Percentiles rank a stretch among this genome's conserved stretches.
Conservation (phyloP, 2,113 vertebrate species). For the Panthera tigris region DNA sequence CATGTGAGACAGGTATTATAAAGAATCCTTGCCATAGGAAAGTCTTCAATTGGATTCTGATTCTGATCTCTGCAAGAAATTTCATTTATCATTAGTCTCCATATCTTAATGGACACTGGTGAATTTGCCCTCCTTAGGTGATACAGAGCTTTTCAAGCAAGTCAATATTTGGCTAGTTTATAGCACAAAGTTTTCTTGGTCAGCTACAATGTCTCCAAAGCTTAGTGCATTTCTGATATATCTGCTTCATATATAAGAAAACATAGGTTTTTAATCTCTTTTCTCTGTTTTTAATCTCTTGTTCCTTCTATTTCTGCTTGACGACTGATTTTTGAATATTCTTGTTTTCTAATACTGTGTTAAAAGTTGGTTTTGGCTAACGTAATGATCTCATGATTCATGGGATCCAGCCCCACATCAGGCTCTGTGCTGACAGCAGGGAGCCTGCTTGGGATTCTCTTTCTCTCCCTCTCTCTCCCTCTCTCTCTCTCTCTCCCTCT, state of each 20-base stretch:
- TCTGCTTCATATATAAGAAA: neutral
- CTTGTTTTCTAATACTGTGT: neutral
- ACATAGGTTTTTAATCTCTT: neutral
- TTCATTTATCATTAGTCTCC: neutral
- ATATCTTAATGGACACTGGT: neutral
- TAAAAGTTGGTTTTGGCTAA: neutral
- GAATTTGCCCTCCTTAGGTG: neutral
- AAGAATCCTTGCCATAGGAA: neutral
- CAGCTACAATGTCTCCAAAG: neutral
- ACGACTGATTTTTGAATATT: neutral
- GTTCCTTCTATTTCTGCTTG: neutral
- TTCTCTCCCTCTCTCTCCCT: neutral
- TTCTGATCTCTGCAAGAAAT: constrained; percentile 1
- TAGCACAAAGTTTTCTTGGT: neutral
- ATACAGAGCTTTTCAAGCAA: neutral
- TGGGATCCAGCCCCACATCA: neutral
- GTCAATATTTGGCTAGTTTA: neutral
- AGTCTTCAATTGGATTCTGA: neutral
- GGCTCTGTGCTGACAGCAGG: neutral
- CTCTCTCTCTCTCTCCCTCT: neutral
- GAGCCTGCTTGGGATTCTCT: neutral
- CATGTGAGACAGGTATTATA: neutral
- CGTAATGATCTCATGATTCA: neutral
- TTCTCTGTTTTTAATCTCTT: neutral
- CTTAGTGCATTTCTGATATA: neutral